A percentile compares a stretch with the other conserved stretches of the same genome.
phyloP scores from a whole-genome alignment of 2,797 vertebrate genomes.

The Lophius americanus region DNA sequence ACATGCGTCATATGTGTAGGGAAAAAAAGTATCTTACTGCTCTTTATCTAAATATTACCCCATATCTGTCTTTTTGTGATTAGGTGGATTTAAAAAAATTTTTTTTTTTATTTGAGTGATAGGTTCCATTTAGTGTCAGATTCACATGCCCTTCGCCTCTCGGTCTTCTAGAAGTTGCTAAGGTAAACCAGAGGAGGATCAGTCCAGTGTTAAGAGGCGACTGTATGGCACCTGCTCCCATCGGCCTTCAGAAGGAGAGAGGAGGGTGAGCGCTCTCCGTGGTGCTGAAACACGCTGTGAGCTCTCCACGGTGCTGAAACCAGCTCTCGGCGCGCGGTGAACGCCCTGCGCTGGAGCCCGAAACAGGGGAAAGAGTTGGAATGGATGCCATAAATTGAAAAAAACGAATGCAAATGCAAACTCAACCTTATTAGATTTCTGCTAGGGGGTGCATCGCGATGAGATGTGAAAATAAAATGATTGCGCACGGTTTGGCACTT shows the following conservation, averaged over 20 bases:
- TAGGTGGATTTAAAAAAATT: too few species aligned
- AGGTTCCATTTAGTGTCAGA: background rate
- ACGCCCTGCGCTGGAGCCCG: slow-evolving; percentile 74
- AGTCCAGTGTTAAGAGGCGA: background rate
- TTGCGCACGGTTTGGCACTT: slow-evolving; percentile 74
- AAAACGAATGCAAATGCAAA: background rate
- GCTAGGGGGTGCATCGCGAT: background rate
- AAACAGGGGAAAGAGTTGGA: slow-evolving; percentile 22
- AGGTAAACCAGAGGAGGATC: slow-evolving; percentile 14
- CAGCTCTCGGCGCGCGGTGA: slow-evolving; percentile 60
- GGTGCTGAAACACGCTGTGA: slow-evolving; percentile 63
- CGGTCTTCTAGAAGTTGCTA: slow-evolving; percentile 9
- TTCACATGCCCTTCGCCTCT: slow-evolving; percentile 16
- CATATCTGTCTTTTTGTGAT: slow-evolving; percentile 1
- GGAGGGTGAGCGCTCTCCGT: slow-evolving; percentile 58
- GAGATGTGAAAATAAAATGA: slow-evolving; percentile 29
- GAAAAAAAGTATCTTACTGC: slow-evolving; percentile 43
- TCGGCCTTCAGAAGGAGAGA: slow-evolving; percentile 6
- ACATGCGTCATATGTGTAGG: slow-evolving; percentile 75
- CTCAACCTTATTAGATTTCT: slow-evolving; percentile 2
- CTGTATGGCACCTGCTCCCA: slow-evolving; percentile 9
- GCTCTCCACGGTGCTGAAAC: slow-evolving; percentile 72
- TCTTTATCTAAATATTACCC: slow-evolving; percentile 49
- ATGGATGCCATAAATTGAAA: slow-evolving; percentile 6
- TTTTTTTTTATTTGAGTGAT: background rate